phyloP scores from a whole-genome alignment of 2,113 vertebrate genomes.

The Pelmatolapia mariae region DNA sequence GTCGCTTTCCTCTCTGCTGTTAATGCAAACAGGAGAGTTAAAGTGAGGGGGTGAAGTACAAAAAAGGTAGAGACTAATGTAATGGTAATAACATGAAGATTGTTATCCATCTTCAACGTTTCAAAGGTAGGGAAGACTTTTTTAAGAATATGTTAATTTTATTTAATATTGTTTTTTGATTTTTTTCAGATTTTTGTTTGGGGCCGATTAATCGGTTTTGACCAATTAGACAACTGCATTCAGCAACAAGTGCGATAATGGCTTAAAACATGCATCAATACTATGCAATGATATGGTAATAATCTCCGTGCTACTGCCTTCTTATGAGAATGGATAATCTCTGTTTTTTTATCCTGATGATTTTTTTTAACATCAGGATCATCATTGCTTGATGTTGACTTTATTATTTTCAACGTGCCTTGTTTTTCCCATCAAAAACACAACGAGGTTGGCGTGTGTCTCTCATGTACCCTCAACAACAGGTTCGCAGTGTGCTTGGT shows the following conservation, averaged over 20 bases:
- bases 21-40: background rate
- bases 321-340: background rate
- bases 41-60: background rate
- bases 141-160: background rate
- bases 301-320: background rate
- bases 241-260: accelerated
- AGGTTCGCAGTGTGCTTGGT: background rate
- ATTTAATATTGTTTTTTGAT: background rate
- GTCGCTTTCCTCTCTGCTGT: background rate
- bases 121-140: background rate
- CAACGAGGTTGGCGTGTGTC: background rate
- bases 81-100: background rate
- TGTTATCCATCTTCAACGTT: too few relatives aligned
- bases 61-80: background rate
- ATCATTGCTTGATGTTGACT: background rate
- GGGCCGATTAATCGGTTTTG: accelerated
- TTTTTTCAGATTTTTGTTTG: background rate
- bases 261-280: background rate
- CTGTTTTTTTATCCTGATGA: background rate
- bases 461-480: background rate
- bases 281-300: background rate
- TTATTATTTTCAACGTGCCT: background rate
- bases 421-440: background rate
- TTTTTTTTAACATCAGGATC: background rate
- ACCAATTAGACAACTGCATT: background rate